These are phyloP conservation scores for Eidolon dupreanum DNA, from an alignment of 2,797 vertebrate species.

Conservation along the genomic window DNA sequence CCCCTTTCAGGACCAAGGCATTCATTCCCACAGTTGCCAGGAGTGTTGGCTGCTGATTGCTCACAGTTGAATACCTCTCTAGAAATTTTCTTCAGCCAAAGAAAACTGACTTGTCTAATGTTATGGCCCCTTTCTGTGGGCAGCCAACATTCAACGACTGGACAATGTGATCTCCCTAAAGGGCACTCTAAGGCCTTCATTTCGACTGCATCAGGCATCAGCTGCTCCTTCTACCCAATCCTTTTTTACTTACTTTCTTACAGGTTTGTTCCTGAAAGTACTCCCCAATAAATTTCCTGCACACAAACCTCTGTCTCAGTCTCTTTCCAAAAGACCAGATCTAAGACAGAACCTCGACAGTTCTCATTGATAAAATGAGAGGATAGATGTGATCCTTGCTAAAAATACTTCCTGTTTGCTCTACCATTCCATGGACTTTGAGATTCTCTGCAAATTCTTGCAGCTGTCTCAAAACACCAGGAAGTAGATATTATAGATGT, in stretches of 20 bases:
- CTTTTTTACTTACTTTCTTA: background rate
- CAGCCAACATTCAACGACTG: background rate
- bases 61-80: background rate
- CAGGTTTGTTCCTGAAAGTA: background rate
- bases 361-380: slow-evolving; percentile 54
- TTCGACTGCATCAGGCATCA: background rate
- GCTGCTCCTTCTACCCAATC: background rate
- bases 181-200: background rate
- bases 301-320: background rate
- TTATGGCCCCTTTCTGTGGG: background rate
- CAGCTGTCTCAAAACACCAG: slow-evolving; percentile 63
- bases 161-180: background rate
- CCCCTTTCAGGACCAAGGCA: background rate
- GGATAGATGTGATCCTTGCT: background rate
- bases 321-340: background rate
- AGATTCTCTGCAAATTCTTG: slow-evolving; percentile 49
- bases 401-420: slow-evolving; percentile 30
- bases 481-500: slow-evolving; percentile 54
- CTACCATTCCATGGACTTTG: background rate
- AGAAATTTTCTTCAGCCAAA: background rate
- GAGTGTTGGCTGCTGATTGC: background rate
- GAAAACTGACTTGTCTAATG: background rate
- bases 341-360: background rate
- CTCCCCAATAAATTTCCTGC: background rate
- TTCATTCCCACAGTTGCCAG: background rate